Conservation (phyloP, 2,797 vertebrate species). For the Lithobates sylvaticus region DNA sequence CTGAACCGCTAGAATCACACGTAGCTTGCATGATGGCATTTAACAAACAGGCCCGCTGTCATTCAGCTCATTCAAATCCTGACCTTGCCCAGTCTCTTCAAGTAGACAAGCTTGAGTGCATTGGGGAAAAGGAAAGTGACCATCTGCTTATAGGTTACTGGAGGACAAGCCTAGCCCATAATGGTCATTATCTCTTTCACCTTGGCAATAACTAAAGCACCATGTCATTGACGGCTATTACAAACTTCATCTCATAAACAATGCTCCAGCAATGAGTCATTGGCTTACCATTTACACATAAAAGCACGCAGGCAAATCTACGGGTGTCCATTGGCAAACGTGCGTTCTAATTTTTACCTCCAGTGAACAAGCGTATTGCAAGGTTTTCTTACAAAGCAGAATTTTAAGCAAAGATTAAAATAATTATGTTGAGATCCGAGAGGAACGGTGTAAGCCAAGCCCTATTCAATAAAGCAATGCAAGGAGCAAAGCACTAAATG, state of each 20-base stretch:
- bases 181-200: conserved; percentile 35
- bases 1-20: not conserved
- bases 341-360: too few relatives aligned
- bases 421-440: too few relatives aligned
- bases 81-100: conserved; percentile 43
- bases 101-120: conserved; percentile 23
- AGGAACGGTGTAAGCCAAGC: too few relatives aligned
- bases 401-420: too few relatives aligned
- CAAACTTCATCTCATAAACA: conserved; percentile 27
- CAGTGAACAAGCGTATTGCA: too few relatives aligned
- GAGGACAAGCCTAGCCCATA: conserved; percentile 14
- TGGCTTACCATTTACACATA: not conserved
- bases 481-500: too few relatives aligned
- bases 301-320: too few relatives aligned
- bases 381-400: too few relatives aligned
- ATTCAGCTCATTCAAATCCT: conserved; percentile 14
- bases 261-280: not conserved
- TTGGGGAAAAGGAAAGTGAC: conserved; percentile 45
- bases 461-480: too few relatives aligned
- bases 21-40: not conserved
- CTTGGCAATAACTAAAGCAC: conserved; percentile 38
- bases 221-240: conserved; percentile 9
- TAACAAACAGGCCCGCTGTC: conserved; percentile 18
- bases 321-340: too few relatives aligned
- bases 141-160: conserved; percentile 50